Base-by-base conservation (phyloP, 2,888 invertebrate genomes). In the Lasioglossum malachurum region DNA sequence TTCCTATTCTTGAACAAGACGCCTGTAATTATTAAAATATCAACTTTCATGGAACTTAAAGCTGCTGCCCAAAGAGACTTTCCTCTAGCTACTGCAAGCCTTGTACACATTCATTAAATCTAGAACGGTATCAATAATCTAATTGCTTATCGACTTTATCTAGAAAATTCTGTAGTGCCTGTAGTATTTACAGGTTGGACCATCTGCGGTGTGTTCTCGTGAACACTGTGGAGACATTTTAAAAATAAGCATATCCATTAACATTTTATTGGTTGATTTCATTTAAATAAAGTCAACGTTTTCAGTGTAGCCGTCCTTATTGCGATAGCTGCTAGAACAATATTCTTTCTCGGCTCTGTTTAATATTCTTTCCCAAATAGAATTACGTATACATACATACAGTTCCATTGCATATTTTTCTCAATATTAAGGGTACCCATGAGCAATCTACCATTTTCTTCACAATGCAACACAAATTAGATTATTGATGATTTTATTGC, bases 131-230 rank as follows among this genome's bases (percentile, higher is more conserved):
- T 74, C 19, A 69, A 69, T 69, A 38, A 76, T 78, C 53, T 75
- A 71, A 53, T 69, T 53, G 78, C 75, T 78, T 46, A 78, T 60
- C 35, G 38, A 78, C 74, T 74, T 71, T 49, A 12, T n/a, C 49
- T 78, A 86, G 27, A 69, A 80, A 80, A 60, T 71, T 86, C 31
- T 38, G 41, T 76, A 71, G 73, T 72, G 69, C 44, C 72, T 74
- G 82, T 86, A 78, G 73, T 86, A 88, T 86, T 86, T 80, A 69
- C 69, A 69, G 69, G 69, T 69, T 69, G 27, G 76, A 80, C 74
- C 72, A 44, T 75, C 41, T 53, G 80, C 75, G 44, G 64, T 8
- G 71, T 46, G 77, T 71, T 80, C 53, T 57, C 69, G 38, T 31
- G 38, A 74, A 80, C 67, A 64, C 53, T 53, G 14, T 23, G 23